Conservation (phyloP, 2,113 vertebrate species). For the zebrafish (Danio rerio) region DNA sequence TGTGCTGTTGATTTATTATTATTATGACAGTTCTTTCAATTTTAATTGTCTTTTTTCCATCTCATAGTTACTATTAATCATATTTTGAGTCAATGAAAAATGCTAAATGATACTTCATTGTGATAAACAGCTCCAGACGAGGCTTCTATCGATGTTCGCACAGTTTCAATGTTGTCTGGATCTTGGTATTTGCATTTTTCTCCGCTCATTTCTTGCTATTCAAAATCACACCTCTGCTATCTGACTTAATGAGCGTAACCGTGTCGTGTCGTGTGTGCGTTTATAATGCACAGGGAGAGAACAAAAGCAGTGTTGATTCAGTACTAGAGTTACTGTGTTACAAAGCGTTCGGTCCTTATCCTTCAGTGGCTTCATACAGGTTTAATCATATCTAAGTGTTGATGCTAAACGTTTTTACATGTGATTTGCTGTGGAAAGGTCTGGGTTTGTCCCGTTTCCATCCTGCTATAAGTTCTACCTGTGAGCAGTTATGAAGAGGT, state of each 20-base stretch:
- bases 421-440: slow-evolving; percentile 15
- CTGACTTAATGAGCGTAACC: not conserved
- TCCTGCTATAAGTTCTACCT: slow-evolving; percentile 15
- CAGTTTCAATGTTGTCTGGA: not conserved
- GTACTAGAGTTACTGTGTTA: not conserved
- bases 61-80: not conserved
- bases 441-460: slow-evolving; percentile 13
- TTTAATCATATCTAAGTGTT: slow-evolving; percentile 11
- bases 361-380: not conserved
- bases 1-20: not conserved
- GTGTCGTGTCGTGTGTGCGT: slow-evolving; percentile 15
- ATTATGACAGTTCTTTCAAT: not conserved
- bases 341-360: not conserved
- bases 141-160: no score
- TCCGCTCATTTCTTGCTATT: not conserved
- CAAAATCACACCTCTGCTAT: not conserved
- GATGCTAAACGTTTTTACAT: not conserved
- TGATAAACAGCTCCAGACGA: not conserved
- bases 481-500: slow-evolving; percentile 2
- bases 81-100: not conserved
- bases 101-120: not conserved
- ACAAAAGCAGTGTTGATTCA: slow-evolving; percentile 15
- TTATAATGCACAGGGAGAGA: slow-evolving; percentile 24
- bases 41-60: not conserved
- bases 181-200: not conserved